These are phyloP conservation scores for Lampris megalopsis DNA, from an alignment of 2,113 vertebrate genomes.

Conservation along the genomic window DNA sequence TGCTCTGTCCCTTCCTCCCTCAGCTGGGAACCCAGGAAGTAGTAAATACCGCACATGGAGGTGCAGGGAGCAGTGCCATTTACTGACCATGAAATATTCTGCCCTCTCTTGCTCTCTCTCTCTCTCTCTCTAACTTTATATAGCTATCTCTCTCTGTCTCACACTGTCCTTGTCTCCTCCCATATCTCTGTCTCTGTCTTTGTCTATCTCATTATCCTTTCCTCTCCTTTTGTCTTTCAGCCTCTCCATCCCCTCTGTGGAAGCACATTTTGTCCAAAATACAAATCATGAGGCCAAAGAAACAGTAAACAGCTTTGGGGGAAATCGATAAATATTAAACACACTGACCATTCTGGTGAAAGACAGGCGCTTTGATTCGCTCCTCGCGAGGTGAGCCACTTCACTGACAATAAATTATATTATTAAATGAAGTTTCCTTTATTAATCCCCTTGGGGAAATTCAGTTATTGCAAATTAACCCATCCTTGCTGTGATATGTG, in stretches of 20 bases:
- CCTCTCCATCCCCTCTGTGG: neutral
- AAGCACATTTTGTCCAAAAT: conserved; percentile 17
- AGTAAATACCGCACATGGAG: conserved; percentile 55
- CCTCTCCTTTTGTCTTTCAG: neutral
- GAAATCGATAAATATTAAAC: conserved; percentile 26
- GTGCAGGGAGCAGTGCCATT: neutral
- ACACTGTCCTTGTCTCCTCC: neutral
- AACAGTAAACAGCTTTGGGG: conserved; percentile 37
- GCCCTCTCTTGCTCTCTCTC: conserved; percentile 19
- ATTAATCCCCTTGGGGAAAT: too few relatives aligned
- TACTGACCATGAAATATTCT: conserved; percentile 43
- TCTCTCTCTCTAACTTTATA: neutral
- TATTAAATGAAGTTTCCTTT: too few relatives aligned
- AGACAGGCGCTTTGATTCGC: too few relatives aligned
- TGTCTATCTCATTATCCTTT: neutral
- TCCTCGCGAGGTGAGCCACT: too few relatives aligned
- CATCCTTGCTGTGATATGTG: too few relatives aligned
- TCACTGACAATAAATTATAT: too few relatives aligned
- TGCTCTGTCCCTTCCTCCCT: neutral
- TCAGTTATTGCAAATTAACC: too few relatives aligned
- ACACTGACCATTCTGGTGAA: conserved; percentile 8
- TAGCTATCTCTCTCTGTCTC: neutral
- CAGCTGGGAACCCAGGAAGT: conserved; percentile 47
- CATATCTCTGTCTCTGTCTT: neutral
- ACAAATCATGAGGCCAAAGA: conserved; percentile 33